phyloP scores from a whole-genome alignment of 2,797 vertebrate species.

The Cossypha caffra region DNA sequence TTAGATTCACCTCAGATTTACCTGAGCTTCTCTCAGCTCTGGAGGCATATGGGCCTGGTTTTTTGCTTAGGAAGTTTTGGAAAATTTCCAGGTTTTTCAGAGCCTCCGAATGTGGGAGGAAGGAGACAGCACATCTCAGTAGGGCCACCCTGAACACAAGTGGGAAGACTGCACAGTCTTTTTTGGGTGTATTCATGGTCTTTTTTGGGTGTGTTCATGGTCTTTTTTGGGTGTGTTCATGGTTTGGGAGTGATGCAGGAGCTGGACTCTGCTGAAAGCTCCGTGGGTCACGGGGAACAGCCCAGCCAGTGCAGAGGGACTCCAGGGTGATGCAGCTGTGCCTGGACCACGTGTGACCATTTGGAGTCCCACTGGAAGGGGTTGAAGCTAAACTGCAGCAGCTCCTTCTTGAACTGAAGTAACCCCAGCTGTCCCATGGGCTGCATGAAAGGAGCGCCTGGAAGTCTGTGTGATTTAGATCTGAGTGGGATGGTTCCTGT shows the following conservation, averaged over 20 bases:
- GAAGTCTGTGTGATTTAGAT: not conserved
- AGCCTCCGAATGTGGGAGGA: not conserved
- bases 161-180: not conserved
- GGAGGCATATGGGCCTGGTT: not conserved
- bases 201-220: too few species aligned
- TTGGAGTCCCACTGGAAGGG: fast-evolving
- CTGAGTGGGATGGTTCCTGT: not conserved
- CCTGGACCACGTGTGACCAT: not conserved
- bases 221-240: fast-evolving
- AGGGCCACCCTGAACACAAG: fast-evolving
- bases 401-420: not conserved
- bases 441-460: not conserved
- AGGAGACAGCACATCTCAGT: fast-evolving
- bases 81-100: not conserved
- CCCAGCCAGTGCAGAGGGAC: not conserved
- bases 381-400: not conserved
- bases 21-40: not conserved
- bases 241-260: not conserved
- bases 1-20: not conserved
- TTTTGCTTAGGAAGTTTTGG: not conserved
- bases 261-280: not conserved
- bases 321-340: not conserved
- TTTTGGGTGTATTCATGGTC: fast-evolving
- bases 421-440: not conserved
- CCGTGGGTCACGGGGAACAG: fast-evolving